These are phyloP conservation scores for Neostethus bicornis DNA, from an alignment of 2,797 vertebrate genomes.

Conservation along the genomic window DNA sequence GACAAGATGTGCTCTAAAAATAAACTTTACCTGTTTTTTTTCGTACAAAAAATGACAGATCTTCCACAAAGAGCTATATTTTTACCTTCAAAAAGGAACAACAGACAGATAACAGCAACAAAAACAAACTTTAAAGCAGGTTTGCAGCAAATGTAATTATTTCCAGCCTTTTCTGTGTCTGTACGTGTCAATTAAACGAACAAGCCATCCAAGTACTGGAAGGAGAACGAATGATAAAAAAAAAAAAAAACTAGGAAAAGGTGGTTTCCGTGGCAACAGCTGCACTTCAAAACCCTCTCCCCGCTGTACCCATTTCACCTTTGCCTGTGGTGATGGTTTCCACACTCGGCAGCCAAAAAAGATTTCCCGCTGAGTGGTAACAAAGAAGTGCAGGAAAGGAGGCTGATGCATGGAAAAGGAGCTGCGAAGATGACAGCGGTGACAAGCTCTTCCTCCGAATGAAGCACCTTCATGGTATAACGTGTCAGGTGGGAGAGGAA, in stretches of 20 bases:
- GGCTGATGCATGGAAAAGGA: conserved; percentile 38
- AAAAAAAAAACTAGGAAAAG: conserved; percentile 51
- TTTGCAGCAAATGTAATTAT: conserved; percentile 46
- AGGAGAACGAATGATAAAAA: conserved; percentile 48
- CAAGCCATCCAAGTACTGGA: conserved; percentile 36
- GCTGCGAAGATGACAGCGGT: conserved; percentile 34
- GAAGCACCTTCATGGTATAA: conserved; percentile 17
- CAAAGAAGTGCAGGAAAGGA: conserved; percentile 49
- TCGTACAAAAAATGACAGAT: conserved; percentile 44
- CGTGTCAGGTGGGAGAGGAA: conserved; percentile 22
- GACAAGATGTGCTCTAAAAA: too few species aligned
- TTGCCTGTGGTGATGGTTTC: conserved; percentile 50
- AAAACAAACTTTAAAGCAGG: conserved; percentile 52
- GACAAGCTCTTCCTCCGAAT: conserved; percentile 45
- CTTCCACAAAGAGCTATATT: too few species aligned
- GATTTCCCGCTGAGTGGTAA: conserved; percentile 61
- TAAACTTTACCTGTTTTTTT: conserved; percentile 45
- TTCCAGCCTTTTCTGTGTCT: conserved; percentile 21
- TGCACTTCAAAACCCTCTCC: conserved; percentile 35
- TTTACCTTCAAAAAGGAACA: too few species aligned
- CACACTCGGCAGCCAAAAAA: conserved; percentile 46
- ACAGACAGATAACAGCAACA: too few species aligned
- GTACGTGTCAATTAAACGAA: conserved; percentile 52
- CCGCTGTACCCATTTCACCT: conserved; percentile 46
- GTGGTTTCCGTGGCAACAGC: conserved; percentile 69